Evolutionary conservation across 2,113 vertebrate genomes (phyloP).

Genomic region (Poeciliopsis turrubarensis): DNA sequence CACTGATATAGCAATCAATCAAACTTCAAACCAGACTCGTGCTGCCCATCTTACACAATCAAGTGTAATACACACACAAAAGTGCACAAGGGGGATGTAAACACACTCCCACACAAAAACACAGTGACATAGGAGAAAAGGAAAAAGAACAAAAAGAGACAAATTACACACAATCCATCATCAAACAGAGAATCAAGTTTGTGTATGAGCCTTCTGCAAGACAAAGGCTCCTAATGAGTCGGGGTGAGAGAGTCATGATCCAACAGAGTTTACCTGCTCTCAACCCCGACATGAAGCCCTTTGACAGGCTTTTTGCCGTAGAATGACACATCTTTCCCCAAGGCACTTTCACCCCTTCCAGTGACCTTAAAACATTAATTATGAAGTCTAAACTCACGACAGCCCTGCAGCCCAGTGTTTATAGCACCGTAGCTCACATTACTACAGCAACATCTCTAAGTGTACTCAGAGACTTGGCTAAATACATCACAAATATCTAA

Average conservation of each 20-base stretch:
- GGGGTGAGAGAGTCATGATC: constrained; percentile 44
- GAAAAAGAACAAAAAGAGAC: constrained; percentile 35
- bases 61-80: not conserved
- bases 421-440: constrained; percentile 22
- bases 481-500: constrained; percentile 26
- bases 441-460: constrained; percentile 23
- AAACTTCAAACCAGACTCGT: constrained; percentile 32
- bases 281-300: constrained; percentile 46
- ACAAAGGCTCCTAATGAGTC: constrained; percentile 57
- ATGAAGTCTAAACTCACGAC: constrained; percentile 24
- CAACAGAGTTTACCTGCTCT: constrained; percentile 34
- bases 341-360: constrained; percentile 16
- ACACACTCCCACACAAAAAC: constrained; percentile 7
- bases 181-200: constrained; percentile 69
- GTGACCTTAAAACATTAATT: constrained; percentile 36
- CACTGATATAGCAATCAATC: constrained; percentile 59
- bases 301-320: constrained; percentile 15
- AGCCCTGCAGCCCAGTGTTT: constrained; percentile 19
- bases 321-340: constrained; percentile 22
- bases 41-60: constrained; percentile 57
- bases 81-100: constrained; percentile 2
- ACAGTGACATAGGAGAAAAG: constrained; percentile 10
- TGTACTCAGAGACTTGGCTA: constrained; percentile 35
- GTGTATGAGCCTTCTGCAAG: constrained; percentile 39
- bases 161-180: constrained; percentile 61